Evolutionary conservation across 2,888 invertebrate species (phyloP).

Genomic region (Metellina segmentata): DNA sequence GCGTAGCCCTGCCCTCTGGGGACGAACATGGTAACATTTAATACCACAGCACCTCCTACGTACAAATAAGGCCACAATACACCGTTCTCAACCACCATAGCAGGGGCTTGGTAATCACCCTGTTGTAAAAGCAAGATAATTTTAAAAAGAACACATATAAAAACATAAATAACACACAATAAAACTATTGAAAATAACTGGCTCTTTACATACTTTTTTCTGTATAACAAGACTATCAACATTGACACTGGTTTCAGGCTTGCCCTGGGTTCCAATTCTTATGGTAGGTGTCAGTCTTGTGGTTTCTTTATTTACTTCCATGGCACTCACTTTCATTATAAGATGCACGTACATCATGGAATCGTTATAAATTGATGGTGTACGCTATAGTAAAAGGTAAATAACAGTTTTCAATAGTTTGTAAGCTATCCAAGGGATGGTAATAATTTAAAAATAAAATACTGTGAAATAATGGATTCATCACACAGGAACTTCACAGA

Average conservation of each 20-base stretch:
- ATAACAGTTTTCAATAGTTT: neutral
- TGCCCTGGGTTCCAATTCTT: constrained; percentile 63
- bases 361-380: constrained; percentile 72
- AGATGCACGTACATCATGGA: constrained; percentile 74
- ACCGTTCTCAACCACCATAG: constrained; percentile 75
- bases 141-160: neutral
- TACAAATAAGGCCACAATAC: constrained; percentile 77
- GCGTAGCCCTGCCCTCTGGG: constrained; percentile 75
- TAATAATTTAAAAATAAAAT: neutral
- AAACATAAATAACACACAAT: neutral
- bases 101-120: constrained; percentile 65
- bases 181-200: neutral
- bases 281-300: constrained; percentile 54
- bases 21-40: constrained; percentile 77
- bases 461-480: neutral
- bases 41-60: constrained; percentile 77
- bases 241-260: constrained; percentile 28
- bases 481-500: no score
- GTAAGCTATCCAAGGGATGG: no score
- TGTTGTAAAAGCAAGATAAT: neutral
- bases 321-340: constrained; percentile 68
- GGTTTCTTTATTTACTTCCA: constrained; percentile 53
- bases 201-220: constrained; percentile 26
- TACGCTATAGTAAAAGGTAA: constrained; percentile 35
- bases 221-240: constrained; percentile 42